These are phyloP conservation scores for Eulemur mongoz DNA, from an alignment of 2,797 vertebrate genomes.

Conservation along the genomic window DNA sequence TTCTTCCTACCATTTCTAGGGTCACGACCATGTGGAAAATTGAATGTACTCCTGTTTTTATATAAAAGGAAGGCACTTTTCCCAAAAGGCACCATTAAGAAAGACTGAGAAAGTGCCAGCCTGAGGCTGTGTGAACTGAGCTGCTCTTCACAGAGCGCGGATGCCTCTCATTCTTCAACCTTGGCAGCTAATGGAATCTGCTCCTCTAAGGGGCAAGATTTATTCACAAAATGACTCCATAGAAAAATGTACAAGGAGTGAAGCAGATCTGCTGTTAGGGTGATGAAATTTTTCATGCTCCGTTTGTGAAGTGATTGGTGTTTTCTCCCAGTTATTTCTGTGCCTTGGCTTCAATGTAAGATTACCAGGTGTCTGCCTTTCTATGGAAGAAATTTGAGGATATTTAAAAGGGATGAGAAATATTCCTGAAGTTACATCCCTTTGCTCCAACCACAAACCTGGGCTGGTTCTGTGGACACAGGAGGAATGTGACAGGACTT, in stretches of 20 bases:
- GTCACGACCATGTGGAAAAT: background rate
- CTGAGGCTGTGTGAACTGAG: background rate
- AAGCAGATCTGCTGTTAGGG: background rate
- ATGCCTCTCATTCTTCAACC: background rate
- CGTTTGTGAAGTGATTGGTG: slow-evolving; percentile 22
- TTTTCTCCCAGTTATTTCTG: background rate
- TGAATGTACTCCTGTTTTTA: background rate
- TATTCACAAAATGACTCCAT: background rate
- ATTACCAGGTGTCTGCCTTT: background rate
- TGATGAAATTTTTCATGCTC: slow-evolving; percentile 1
- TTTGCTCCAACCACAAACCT: background rate
- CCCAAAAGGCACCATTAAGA: slow-evolving; percentile 42
- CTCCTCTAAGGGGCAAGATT: slow-evolving; percentile 11
- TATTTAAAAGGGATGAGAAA: background rate
- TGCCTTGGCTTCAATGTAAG: background rate
- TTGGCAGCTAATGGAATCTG: background rate
- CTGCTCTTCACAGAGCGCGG: background rate
- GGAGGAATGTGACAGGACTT: background rate
- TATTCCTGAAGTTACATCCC: background rate
- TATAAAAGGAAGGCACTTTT: background rate
- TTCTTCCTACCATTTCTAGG: background rate
- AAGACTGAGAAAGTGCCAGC: background rate
- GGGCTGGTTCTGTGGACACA: background rate
- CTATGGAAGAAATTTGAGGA: background rate
- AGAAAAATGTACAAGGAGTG: slow-evolving; percentile 27